These are phyloP conservation scores for Podarcis lilfordi DNA, from an alignment of 2,797 vertebrate species.

Conservation along the genomic window DNA sequence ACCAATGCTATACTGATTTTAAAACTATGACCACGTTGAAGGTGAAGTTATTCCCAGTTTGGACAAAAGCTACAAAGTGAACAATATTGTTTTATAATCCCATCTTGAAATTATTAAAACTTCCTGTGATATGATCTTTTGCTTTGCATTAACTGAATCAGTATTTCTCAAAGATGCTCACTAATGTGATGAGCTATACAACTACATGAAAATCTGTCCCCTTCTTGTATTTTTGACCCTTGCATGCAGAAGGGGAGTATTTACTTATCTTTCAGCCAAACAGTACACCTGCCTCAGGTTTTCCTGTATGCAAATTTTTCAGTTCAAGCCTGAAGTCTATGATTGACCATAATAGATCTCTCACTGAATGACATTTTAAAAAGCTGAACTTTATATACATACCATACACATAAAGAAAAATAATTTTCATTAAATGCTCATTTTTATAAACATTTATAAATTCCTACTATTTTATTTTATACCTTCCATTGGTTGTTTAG, in stretches of 20 bases:
- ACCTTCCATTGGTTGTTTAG: constrained; percentile 20
- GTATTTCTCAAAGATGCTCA: constrained; percentile 24
- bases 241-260: constrained; percentile 2
- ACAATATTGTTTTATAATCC: not conserved
- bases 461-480: constrained; percentile 45
- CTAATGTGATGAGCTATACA: not conserved
- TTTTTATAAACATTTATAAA: constrained; percentile 25
- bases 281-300: constrained; percentile 39
- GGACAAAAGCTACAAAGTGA: not conserved
- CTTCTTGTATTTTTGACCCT: not conserved
- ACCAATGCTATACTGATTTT: constrained; percentile 27
- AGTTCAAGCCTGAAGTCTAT: constrained; percentile 20
- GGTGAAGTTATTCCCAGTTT: constrained; percentile 15
- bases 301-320: constrained; percentile 51
- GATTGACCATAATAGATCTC: not conserved
- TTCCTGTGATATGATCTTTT: constrained; percentile 6
- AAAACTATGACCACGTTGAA: constrained; percentile 20
- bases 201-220: not conserved
- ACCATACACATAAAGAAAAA: constrained; percentile 29
- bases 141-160: not conserved
- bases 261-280: constrained; percentile 12
- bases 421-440: not conserved
- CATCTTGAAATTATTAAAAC: not conserved
- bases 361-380: not conserved
- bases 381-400: constrained; percentile 29